These are phyloP conservation scores for Micropoecilia bifurca DNA, from an alignment of 2,797 vertebrate genomes.

Conservation along the genomic window DNA sequence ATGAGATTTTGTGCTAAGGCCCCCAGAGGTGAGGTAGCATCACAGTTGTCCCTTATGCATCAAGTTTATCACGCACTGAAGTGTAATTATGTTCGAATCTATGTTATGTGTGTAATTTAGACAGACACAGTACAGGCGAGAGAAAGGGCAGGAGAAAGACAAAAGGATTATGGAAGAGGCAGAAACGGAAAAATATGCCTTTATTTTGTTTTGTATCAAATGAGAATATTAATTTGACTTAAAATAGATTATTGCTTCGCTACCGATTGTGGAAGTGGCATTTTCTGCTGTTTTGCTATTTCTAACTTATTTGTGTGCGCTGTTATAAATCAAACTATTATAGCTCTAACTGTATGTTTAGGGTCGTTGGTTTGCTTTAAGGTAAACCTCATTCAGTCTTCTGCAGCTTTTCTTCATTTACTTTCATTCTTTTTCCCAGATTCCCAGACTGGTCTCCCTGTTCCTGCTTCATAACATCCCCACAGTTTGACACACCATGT, in stretches of 20 bases:
- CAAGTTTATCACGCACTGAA: conserved; percentile 68
- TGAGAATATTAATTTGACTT: background rate
- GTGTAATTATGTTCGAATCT: conserved; percentile 71
- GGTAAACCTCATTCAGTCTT: background rate
- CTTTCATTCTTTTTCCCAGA: background rate
- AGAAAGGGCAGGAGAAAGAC: conserved; percentile 4
- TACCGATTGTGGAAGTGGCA: background rate
- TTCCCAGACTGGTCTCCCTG: background rate
- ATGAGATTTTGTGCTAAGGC: conserved; percentile 63
- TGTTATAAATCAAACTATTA: background rate
- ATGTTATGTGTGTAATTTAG: conserved; percentile 58
- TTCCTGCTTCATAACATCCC: background rate
- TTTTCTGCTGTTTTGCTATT: background rate
- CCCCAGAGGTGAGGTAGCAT: conserved; percentile 57
- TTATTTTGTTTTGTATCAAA: conserved; percentile 17
- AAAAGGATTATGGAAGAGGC: conserved; percentile 18
- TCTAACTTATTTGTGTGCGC: background rate
- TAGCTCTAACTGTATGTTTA: background rate
- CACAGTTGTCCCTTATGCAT: conserved; percentile 62
- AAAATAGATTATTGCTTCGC: background rate
- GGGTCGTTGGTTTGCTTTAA: background rate
- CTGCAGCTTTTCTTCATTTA: background rate
- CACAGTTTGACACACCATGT: background rate
- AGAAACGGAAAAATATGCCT: background rate
- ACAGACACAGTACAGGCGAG: conserved; percentile 36